Evolutionary conservation across 2,113 vertebrate genomes (phyloP).

Genomic region (Macaca mulatta): DNA sequence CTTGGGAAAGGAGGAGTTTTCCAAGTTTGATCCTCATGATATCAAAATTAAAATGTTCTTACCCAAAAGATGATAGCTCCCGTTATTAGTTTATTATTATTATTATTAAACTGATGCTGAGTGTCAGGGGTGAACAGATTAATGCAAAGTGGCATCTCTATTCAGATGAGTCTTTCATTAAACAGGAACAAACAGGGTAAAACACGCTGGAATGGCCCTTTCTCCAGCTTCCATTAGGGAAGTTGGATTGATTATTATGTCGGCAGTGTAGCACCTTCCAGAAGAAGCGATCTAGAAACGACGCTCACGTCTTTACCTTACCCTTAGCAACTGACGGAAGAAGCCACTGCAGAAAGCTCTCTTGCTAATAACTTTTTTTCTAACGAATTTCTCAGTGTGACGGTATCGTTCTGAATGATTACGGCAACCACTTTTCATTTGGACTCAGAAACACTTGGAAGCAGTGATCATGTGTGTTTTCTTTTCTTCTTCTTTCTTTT

Average conservation of each 20-base stretch:
- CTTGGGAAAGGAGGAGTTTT: background rate
- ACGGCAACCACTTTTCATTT: background rate
- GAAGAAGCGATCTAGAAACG: too few species aligned
- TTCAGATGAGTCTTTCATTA: background rate
- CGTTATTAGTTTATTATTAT: background rate
- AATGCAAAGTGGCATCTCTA: background rate
- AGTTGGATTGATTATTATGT: too few species aligned
- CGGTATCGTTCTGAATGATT: background rate
- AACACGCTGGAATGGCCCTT: background rate
- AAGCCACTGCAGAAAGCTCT: too few species aligned
- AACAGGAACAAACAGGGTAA: background rate
- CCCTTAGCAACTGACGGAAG: too few species aligned
- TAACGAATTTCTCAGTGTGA: background rate
- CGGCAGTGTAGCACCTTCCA: too few species aligned
- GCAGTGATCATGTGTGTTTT: background rate
- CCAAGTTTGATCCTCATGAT: background rate
- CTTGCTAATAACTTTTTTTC: too few species aligned
- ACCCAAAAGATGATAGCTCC: background rate
- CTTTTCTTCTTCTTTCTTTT: too few species aligned
- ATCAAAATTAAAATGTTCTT: background rate
- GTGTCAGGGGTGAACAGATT: background rate
- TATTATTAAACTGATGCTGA: slow-evolving; percentile 8
- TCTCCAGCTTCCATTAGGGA: too few species aligned
- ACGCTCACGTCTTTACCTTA: too few species aligned
- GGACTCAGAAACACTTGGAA: background rate